phyloP scores from a whole-genome alignment of 2,113 vertebrate species.

The Acrocephalus kingi region DNA sequence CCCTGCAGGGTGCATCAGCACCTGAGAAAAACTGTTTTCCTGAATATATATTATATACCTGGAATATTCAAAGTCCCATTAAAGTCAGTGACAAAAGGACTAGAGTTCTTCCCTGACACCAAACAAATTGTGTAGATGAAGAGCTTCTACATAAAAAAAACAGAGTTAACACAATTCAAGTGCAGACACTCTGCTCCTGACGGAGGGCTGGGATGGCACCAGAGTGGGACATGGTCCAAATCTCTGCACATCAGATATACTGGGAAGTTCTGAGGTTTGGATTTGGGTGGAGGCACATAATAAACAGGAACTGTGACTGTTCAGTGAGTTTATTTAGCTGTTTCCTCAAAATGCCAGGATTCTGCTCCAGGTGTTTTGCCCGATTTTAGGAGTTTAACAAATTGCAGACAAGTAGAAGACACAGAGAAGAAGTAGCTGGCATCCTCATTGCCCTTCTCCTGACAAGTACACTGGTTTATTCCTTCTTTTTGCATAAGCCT shows the following conservation, averaged over 20 bases:
- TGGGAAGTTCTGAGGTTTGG: neutral
- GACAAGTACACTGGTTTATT: accelerated
- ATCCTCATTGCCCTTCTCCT: neutral
- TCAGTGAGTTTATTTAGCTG: neutral
- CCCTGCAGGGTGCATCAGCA: neutral
- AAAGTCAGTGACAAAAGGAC: neutral
- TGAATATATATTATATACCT: too few relatives aligned
- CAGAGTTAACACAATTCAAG: neutral
- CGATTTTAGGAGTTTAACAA: neutral
- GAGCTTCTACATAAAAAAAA: neutral
- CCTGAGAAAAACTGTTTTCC: neutral
- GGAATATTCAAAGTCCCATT: neutral
- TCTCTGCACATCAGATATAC: accelerated
- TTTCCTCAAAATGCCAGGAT: neutral
- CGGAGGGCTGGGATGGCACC: neutral
- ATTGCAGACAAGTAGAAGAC: neutral
- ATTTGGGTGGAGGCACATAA: neutral
- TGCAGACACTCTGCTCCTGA: neutral
- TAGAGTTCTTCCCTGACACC: neutral
- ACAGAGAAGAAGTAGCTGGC: neutral
- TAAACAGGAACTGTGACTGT: neutral
- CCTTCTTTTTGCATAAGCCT: neutral
- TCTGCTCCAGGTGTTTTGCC: neutral
- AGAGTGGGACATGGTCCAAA: neutral
- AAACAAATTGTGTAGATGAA: neutral